Evolutionary conservation across 37 sponge, comb jelly and placozoan species (phyloP).

Genomic region (Haliclona indistincta): DNA sequence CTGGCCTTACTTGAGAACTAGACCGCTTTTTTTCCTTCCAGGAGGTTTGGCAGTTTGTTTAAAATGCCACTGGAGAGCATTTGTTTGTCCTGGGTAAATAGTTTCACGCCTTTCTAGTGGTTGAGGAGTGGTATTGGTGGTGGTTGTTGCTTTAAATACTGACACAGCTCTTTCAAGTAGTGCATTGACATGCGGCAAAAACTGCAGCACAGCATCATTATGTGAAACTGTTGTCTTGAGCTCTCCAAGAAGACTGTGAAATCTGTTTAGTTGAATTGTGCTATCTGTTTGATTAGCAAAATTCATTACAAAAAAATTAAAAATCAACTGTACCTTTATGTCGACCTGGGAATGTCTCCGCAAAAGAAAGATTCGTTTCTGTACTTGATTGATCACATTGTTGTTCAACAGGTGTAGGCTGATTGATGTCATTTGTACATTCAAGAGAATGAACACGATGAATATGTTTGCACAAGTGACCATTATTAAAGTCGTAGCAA

Average conservation of each 20-base stretch:
- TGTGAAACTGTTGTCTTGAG: not conserved
- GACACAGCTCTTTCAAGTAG: conserved; percentile 21
- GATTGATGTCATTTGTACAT: too few species aligned
- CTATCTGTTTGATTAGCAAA: not conserved
- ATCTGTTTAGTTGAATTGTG: not conserved
- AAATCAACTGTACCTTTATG: not conserved
- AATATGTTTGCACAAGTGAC: conserved; percentile 43
- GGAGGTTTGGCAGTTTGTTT: conserved; percentile 3
- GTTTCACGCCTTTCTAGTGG: not conserved
- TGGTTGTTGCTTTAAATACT: not conserved
- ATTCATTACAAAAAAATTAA: too few species aligned
- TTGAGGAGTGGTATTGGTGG: not conserved
- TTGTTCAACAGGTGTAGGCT: not conserved
- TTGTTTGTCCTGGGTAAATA: conserved; percentile 19
- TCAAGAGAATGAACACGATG: conserved; percentile 35
- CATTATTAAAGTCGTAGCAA: conserved; percentile 47
- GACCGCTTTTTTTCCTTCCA: conserved; percentile 23
- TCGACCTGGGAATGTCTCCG: conserved; percentile 15
- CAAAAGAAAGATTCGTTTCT: not conserved
- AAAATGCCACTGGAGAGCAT: conserved; percentile 14
- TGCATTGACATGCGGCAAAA: conserved; percentile 21
- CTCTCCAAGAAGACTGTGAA: not conserved
- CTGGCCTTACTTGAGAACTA: conserved; percentile 5
- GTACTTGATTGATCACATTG: not conserved
- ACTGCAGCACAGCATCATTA: not conserved